Evolutionary conservation across 1,140 invertebrate species (phyloP).

Genomic region (Chlorops oryzae): DNA sequence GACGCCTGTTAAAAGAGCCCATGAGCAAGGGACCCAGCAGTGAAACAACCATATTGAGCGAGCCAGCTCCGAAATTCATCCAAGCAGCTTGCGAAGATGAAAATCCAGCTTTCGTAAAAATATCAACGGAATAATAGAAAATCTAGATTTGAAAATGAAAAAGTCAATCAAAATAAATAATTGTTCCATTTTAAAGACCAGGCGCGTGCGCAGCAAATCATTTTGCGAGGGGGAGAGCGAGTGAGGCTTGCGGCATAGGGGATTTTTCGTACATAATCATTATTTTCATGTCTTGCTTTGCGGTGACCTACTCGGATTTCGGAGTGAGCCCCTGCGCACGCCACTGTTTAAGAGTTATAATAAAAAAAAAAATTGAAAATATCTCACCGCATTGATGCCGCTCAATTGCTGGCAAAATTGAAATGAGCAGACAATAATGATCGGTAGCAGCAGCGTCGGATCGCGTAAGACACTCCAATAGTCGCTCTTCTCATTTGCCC

Average conservation of each 20-base stretch:
- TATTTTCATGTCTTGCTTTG: too few relatives aligned
- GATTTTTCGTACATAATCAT: too few relatives aligned
- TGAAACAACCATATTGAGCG: conserved; percentile 61
- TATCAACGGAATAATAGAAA: conserved; percentile 67
- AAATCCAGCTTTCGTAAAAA: conserved; percentile 59
- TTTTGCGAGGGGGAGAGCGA: too few relatives aligned
- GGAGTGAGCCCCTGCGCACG: too few relatives aligned
- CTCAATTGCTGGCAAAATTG: conserved; percentile 77
- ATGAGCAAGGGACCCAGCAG: conserved; percentile 54
- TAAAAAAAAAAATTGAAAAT: neutral
- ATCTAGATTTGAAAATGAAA: conserved; percentile 50
- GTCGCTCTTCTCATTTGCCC: conserved; percentile 37
- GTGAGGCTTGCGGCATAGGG: too few relatives aligned
- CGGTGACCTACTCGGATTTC: too few relatives aligned
- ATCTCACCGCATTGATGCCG: conserved; percentile 76
- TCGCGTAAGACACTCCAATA: conserved; percentile 52
- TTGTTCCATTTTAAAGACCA: too few relatives aligned
- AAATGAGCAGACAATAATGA: conserved; percentile 64
- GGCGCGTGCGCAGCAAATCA: too few relatives aligned
- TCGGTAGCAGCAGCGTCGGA: conserved; percentile 55
- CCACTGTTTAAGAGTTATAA: neutral
- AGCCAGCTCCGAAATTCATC: conserved; percentile 61
- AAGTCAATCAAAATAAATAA: neutral
- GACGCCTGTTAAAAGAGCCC: conserved; percentile 52
- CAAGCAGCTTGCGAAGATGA: conserved; percentile 51